phyloP scores from a whole-genome alignment of 2,797 vertebrate genomes.

The Aldrovandia affinis region DNA sequence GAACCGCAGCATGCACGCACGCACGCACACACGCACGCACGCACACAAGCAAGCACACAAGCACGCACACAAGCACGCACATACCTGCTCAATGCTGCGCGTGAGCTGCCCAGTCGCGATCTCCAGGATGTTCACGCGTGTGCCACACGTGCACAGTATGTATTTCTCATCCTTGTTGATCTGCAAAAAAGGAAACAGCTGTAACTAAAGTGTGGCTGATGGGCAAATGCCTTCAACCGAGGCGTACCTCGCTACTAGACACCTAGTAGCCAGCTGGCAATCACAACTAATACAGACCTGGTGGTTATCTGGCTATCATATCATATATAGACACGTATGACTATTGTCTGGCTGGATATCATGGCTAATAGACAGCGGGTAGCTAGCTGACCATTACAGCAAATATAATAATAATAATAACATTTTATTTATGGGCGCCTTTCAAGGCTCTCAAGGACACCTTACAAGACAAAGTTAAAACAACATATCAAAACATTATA shows the following conservation, averaged over 20 bases:
- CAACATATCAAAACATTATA: too few relatives aligned
- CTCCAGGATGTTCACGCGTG: slow-evolving; percentile 84
- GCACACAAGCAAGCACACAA: too few relatives aligned
- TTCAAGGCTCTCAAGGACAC: too few relatives aligned
- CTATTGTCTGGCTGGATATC: too few relatives aligned
- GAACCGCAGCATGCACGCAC: too few relatives aligned
- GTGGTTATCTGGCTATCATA: background rate
- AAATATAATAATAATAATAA: too few relatives aligned
- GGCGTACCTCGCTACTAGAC: too few relatives aligned
- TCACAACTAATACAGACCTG: background rate
- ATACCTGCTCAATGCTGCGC: slow-evolving; percentile 87
- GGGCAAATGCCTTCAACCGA: too few relatives aligned
- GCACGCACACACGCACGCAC: too few relatives aligned
- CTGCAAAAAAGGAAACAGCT: slow-evolving; percentile 59
- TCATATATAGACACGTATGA: background rate
- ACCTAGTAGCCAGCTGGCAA: background rate
- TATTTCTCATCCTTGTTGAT: slow-evolving; percentile 84
- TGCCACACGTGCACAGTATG: slow-evolving; percentile 88
- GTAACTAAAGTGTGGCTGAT: background rate
- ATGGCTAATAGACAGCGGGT: too few relatives aligned
- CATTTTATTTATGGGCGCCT: too few relatives aligned
- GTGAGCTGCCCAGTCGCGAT: slow-evolving; percentile 81
- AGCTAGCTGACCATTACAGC: background rate
- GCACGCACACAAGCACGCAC: slow-evolving; percentile 29
- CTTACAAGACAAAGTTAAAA: too few relatives aligned